Percentiles rank a stretch among this genome's conserved stretches.
phyloP scores from a whole-genome alignment of 92 coral and sea anemone species.

The Meandrina meandrites region DNA sequence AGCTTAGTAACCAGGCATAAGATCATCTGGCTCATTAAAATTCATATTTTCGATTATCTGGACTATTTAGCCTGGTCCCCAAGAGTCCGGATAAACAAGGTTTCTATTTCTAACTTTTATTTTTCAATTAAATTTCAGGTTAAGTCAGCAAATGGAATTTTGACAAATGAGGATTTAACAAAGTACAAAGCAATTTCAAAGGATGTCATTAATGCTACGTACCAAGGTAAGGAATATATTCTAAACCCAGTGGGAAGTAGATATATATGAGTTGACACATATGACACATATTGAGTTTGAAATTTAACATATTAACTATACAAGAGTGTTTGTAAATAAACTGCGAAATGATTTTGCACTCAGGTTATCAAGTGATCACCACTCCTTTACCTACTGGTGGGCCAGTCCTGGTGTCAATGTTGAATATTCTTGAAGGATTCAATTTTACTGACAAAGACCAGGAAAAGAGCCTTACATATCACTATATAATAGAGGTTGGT shows the following conservation, averaged over 20 bases:
- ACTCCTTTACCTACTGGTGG: slow-evolving; percentile 89
- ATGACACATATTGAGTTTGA: too few species aligned
- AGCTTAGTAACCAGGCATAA: too few species aligned
- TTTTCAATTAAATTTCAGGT: slow-evolving; percentile 42
- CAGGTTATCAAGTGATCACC: slow-evolving; percentile 85
- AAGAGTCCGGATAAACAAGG: too few species aligned
- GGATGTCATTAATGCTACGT: slow-evolving; percentile 61
- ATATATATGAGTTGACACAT: too few species aligned
- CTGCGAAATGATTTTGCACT: too few species aligned
- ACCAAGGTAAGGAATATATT: slow-evolving; percentile 45
- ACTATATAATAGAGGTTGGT: slow-evolving; percentile 86
- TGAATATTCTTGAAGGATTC: slow-evolving; percentile 90
- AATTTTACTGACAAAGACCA: slow-evolving; percentile 70
- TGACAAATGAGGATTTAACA: slow-evolving; percentile 66
- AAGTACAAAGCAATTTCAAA: slow-evolving; percentile 61
- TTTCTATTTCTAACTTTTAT: too few species aligned
- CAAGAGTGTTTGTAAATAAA: too few species aligned
- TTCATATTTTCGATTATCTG: too few species aligned
- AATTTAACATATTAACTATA: too few species aligned
- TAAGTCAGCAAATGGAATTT: slow-evolving; percentile 52
- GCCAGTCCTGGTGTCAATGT: slow-evolving; percentile 75
- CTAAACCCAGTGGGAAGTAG: too few species aligned
- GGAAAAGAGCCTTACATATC: slow-evolving; percentile 70
- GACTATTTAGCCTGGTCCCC: too few species aligned
- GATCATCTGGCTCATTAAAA: too few species aligned